Percentiles rank a stretch among this genome's conserved stretches.
Evolutionary conservation across 2,797 vertebrate genomes (phyloP).

Genomic region (Karalla daura): DNA sequence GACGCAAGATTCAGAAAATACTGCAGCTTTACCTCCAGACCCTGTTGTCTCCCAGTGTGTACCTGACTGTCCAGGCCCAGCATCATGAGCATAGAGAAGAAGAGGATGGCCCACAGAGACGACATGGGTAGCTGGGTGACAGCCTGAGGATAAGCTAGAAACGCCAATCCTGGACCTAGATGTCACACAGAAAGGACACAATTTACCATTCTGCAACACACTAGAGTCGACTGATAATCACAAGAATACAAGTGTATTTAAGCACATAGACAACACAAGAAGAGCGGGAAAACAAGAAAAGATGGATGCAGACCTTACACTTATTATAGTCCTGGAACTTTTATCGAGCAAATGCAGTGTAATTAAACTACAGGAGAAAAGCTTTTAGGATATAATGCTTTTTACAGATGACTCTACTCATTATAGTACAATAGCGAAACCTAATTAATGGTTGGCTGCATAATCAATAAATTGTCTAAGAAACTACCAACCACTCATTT

Average conservation of each 20-base stretch:
- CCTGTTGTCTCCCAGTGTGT: conserved; percentile 12
- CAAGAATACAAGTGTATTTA: neutral
- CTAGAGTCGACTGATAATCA: neutral
- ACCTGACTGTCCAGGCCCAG: conserved; percentile 93
- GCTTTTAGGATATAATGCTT: no score
- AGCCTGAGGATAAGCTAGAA: conserved; percentile 92
- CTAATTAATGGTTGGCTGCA: no score
- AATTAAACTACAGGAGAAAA: no score
- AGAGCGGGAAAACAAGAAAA: no score
- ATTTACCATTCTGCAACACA: neutral
- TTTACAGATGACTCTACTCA: no score
- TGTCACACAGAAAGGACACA: conserved; percentile 13
- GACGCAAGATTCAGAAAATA: neutral
- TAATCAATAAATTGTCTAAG: no score
- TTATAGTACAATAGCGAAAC: no score
- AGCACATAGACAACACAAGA: neutral
- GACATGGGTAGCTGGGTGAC: conserved; percentile 93
- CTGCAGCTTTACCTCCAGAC: no score
- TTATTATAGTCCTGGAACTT: no score
- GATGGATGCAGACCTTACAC: no score
- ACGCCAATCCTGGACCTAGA: conserved; percentile 91
- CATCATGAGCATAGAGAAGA: conserved; percentile 96
- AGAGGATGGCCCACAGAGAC: conserved; percentile 92
- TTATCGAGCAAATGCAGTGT: no score
- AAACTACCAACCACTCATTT: no score